Evolutionary conservation across 2,113 vertebrate genomes (phyloP).

Genomic region (Protobothrops mucrosquamatus): DNA sequence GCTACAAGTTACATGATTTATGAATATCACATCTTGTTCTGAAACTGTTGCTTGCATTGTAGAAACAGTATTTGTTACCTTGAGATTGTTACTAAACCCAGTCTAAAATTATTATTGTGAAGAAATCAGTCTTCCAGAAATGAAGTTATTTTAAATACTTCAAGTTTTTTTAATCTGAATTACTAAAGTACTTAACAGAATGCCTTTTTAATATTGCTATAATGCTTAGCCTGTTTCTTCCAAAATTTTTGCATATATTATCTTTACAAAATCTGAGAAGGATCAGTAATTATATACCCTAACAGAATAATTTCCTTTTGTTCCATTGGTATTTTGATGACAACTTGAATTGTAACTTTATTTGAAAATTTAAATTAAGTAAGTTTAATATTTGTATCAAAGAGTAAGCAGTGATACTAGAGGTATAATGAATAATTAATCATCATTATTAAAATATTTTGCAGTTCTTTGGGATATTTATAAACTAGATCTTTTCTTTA

Average conservation of each 20-base stretch:
- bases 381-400: conserved; percentile 16
- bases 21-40: not conserved
- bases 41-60: not conserved
- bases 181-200: not conserved
- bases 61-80: not conserved
- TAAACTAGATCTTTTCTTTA: conserved; percentile 9
- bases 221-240: not conserved
- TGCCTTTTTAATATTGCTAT: not conserved
- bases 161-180: not conserved
- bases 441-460: conserved; percentile 4
- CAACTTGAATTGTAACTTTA: not conserved
- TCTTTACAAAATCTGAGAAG: not conserved
- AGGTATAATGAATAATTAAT: conserved; percentile 42
- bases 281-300: conserved; percentile 1
- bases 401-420: not conserved
- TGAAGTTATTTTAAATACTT: not conserved
- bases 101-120: not conserved
- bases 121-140: not conserved
- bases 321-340: not conserved
- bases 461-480: not conserved
- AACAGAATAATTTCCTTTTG: not conserved
- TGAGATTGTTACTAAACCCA: not conserved
- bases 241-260: not conserved
- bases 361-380: conserved; percentile 5
- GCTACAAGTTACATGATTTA: not conserved